Conservation (phyloP, 23 tunicate species). For the Phallusia fumigata region DNA sequence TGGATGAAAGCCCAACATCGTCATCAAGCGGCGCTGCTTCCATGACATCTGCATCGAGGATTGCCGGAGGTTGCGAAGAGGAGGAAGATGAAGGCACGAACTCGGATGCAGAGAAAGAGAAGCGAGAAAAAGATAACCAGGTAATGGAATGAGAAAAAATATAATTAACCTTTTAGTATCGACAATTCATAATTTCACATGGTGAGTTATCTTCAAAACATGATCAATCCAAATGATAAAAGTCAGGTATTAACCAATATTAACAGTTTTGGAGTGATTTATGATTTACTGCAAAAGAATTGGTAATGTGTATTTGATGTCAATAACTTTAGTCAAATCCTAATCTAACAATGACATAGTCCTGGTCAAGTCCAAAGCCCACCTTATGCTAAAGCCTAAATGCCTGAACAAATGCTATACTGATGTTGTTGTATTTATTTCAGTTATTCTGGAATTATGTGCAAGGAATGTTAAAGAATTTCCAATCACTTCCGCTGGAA, state of each 20-base stretch:
- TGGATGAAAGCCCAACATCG: not conserved
- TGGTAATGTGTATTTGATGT: too few species aligned
- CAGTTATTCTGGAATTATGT: constrained; percentile 83
- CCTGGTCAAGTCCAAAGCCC: too few species aligned
- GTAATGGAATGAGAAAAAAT: constrained; percentile 27
- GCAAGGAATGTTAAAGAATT: constrained; percentile 85
- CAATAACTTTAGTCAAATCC: too few species aligned
- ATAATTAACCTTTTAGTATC: too few species aligned
- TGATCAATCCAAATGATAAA: too few species aligned
- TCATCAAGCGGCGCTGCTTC: not conserved
- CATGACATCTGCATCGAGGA: not conserved
- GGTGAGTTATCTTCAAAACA: too few species aligned
- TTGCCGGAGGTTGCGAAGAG: constrained; percentile 4
- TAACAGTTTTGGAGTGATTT: too few species aligned
- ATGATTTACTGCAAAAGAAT: too few species aligned
- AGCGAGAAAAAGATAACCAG: constrained; percentile 52
- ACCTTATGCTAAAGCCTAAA: not conserved
- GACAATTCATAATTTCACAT: too few species aligned
- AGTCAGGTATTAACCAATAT: too few species aligned
- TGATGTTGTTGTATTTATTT: not conserved
- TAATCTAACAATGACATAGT: too few species aligned
- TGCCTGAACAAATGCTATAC: not conserved
- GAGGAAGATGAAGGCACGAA: constrained; percentile 68
- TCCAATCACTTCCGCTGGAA: constrained; percentile 74
- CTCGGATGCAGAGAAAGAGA: constrained; percentile 33